phyloP scores from a whole-genome alignment of 2,113 vertebrate genomes.

The Cygnus atratus region DNA sequence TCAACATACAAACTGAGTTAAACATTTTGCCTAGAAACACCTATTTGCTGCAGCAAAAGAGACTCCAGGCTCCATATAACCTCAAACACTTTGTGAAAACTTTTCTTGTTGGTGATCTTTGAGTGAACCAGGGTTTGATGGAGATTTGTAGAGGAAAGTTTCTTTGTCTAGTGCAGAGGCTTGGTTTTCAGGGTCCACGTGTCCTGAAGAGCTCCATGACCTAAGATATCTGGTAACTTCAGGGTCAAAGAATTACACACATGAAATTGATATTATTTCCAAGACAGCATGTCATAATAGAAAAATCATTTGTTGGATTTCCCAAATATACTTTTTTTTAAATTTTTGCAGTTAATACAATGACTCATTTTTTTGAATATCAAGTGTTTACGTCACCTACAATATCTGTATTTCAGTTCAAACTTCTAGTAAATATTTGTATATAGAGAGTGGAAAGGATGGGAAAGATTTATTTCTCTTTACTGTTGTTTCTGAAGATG shows the following conservation, averaged over 20 bases:
- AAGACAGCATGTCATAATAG: neutral
- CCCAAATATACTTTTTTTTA: neutral
- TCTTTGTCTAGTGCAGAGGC: neutral
- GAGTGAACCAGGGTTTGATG: neutral
- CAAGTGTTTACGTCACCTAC: neutral
- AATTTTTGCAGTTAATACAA: neutral
- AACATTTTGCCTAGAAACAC: neutral
- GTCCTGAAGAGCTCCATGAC: neutral
- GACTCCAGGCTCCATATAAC: neutral
- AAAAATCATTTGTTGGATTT: neutral
- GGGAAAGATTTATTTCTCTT: neutral
- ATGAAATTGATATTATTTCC: neutral
- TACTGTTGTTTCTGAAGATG: neutral
- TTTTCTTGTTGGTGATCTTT: neutral
- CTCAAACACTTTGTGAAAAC: neutral
- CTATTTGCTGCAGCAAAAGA: neutral
- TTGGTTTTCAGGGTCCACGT: neutral
- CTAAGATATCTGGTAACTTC: neutral
- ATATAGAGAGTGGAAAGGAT: neutral
- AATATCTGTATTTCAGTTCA: neutral
- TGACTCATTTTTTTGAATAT: neutral
- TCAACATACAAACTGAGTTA: neutral
- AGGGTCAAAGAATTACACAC: neutral
- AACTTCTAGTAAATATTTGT: neutral
- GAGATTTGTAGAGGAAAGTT: neutral